These are phyloP conservation scores for Dendrolimus houi DNA, from an alignment of 2,888 invertebrate species.

Conservation along the genomic window DNA sequence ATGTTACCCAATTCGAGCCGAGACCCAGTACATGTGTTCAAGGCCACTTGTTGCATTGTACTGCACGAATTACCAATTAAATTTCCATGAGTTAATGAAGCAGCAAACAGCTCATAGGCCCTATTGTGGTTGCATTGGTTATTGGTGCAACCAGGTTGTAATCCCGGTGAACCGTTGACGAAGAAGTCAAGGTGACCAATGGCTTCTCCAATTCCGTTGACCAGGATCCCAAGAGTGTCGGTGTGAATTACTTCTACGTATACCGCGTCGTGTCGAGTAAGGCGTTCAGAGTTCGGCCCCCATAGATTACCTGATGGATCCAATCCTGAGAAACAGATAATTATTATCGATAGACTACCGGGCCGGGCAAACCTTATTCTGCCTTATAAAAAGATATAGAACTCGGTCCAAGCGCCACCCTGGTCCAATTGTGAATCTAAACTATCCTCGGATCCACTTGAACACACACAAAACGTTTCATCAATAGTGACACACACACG, in stretches of 20 bases:
- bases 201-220: slow-evolving; percentile 81
- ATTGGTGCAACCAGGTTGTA: slow-evolving; percentile 66
- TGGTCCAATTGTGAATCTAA: too few relatives aligned
- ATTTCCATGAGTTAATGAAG: slow-evolving; percentile 22
- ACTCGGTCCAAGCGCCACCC: too few relatives aligned
- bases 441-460: too few relatives aligned
- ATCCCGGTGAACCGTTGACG: slow-evolving; percentile 80
- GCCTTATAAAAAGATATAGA: too few relatives aligned
- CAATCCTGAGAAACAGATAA: too few relatives aligned
- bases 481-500: too few relatives aligned
- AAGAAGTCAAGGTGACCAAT: slow-evolving; percentile 92
- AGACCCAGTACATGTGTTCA: slow-evolving; percentile 32
- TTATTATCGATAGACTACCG: too few relatives aligned
- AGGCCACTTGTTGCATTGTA: slow-evolving; percentile 19
- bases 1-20: slow-evolving; percentile 32
- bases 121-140: slow-evolving; percentile 40
- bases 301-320: slow-evolving; percentile 12
- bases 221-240: slow-evolving; percentile 28
- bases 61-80: slow-evolving; percentile 31
- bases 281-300: slow-evolving; percentile 24
- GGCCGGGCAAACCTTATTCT: too few relatives aligned
- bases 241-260: slow-evolving; percentile 58
- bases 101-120: slow-evolving; percentile 39
- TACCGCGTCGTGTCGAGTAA: slow-evolving; percentile 29
- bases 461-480: too few relatives aligned